These are phyloP conservation scores for Epirrita christyi DNA, from an alignment of 2,888 invertebrate species.

Conservation along the genomic window DNA sequence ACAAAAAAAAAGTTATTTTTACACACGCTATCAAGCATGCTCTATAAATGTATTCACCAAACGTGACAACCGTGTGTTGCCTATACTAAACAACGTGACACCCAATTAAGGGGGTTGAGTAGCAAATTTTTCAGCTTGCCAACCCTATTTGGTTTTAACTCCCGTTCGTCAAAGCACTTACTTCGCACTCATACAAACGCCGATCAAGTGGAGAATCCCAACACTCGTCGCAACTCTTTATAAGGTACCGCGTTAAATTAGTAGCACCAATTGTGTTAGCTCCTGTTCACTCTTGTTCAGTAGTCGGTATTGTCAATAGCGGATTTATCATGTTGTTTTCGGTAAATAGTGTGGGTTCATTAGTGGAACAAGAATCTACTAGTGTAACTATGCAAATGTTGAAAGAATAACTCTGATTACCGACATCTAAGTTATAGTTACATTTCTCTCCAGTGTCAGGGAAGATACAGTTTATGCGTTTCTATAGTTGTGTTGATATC, in stretches of 20 bases:
- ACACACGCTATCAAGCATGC: too few relatives aligned
- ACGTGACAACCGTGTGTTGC: constrained; percentile 31
- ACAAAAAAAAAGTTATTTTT: too few relatives aligned
- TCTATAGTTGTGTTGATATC: too few relatives aligned
- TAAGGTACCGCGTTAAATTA: constrained; percentile 82
- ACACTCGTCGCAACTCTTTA: constrained; percentile 68
- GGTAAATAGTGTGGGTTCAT: constrained; percentile 45
- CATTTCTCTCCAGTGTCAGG: too few relatives aligned
- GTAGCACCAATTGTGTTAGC: constrained; percentile 76
- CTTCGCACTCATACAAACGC: constrained; percentile 80
- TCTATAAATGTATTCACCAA: too few relatives aligned
- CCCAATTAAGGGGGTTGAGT: constrained; percentile 81
- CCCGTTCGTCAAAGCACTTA: constrained; percentile 75
- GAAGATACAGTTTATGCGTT: too few relatives aligned
- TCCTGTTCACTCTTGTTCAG: constrained; percentile 61
- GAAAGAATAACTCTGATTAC: constrained; percentile 40
- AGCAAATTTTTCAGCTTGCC: constrained; percentile 80
- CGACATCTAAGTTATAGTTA: constrained; percentile 13
- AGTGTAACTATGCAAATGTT: constrained; percentile 21
- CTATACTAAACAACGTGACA: constrained; percentile 63
- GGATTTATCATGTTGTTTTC: constrained; percentile 65
- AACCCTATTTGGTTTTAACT: constrained; percentile 77
- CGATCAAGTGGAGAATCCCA: constrained; percentile 80
- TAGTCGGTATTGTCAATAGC: constrained; percentile 61
- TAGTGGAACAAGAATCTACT: constrained; percentile 28